These are phyloP conservation scores for Serranus cabrilla DNA, from an alignment of 2,797 vertebrate species.

Conservation along the genomic window DNA sequence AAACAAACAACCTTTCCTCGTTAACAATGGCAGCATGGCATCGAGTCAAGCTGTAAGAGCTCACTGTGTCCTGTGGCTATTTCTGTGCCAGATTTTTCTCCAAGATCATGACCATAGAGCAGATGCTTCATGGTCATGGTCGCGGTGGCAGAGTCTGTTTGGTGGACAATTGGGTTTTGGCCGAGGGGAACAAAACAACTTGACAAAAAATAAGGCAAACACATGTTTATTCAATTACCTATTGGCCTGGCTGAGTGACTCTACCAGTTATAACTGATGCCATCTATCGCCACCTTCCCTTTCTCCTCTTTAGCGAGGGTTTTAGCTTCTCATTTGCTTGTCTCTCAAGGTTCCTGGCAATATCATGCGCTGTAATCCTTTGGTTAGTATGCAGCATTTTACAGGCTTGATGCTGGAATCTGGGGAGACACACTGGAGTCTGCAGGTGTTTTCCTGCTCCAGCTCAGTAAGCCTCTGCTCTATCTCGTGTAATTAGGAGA, in stretches of 20 bases:
- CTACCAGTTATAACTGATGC: conserved; percentile 23
- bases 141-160: conserved; percentile 25
- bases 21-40: conserved; percentile 56
- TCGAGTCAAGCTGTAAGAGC: conserved; percentile 53
- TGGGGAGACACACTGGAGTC: conserved; percentile 53
- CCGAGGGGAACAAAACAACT: conserved; percentile 14
- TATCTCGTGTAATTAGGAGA: conserved; percentile 80
- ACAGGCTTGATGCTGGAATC: conserved; percentile 49
- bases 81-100: conserved; percentile 38
- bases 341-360: conserved; percentile 47
- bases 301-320: conserved; percentile 3
- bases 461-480: conserved; percentile 65
- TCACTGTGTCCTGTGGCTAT: conserved; percentile 65
- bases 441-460: conserved; percentile 77
- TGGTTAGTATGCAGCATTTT: conserved; percentile 65
- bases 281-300: conserved; percentile 34
- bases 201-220: not conserved
- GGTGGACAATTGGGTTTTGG: conserved; percentile 19
- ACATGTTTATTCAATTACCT: conserved; percentile 29
- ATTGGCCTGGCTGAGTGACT: conserved; percentile 29
- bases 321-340: conserved; percentile 41
- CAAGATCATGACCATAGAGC: conserved; percentile 35
- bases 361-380: conserved; percentile 61
- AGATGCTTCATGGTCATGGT: conserved; percentile 37
- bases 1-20: conserved; percentile 64